A percentile compares a stretch with the other conserved stretches of the same genome.
phyloP scores from a whole-genome alignment of 1,140 invertebrate species.

The Cyclargus thomasi region DNA sequence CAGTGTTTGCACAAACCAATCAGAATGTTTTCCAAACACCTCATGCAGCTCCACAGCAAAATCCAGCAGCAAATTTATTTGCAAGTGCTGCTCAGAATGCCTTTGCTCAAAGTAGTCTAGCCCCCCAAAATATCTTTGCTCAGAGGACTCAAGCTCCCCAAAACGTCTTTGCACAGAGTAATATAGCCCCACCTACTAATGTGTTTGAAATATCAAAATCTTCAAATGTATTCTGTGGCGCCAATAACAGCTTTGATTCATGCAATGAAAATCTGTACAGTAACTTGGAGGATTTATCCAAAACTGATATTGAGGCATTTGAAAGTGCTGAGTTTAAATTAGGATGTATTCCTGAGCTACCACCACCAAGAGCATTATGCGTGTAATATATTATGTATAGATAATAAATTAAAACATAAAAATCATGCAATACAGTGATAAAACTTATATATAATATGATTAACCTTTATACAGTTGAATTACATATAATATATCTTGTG shows the following conservation, averaged over 20 bases:
- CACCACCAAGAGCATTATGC: slow-evolving; percentile 51
- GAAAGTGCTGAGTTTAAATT: slow-evolving; percentile 48
- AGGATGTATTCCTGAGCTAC: slow-evolving; percentile 57
- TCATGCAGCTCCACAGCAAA: slow-evolving; percentile 28
- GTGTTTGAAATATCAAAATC: slow-evolving; percentile 35
- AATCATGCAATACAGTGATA: slow-evolving; percentile 10
- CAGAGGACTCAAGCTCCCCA: neutral
- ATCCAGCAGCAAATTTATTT: slow-evolving; percentile 14
- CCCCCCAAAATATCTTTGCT: too few species aligned
- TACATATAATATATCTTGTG: too few species aligned
- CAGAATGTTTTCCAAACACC: slow-evolving; percentile 31
- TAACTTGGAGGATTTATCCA: slow-evolving; percentile 44
- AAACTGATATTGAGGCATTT: slow-evolving; percentile 50
- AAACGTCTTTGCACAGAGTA: too few species aligned
- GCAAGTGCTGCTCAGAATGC: slow-evolving; percentile 30
- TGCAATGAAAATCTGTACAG: slow-evolving; percentile 48
- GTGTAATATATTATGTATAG: slow-evolving; percentile 23
- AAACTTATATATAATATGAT: neutral
- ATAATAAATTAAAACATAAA: neutral
- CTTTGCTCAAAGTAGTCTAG: slow-evolving; percentile 20
- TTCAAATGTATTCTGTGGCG: slow-evolving; percentile 39
- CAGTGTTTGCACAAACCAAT: slow-evolving; percentile 29
- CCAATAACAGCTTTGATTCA: slow-evolving; percentile 29
- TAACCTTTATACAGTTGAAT: neutral
- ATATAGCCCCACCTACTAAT: slow-evolving; percentile 19